These are phyloP conservation scores for Luperina nickerlii DNA, from an alignment of 2,888 invertebrate species.

Conservation along the genomic window DNA sequence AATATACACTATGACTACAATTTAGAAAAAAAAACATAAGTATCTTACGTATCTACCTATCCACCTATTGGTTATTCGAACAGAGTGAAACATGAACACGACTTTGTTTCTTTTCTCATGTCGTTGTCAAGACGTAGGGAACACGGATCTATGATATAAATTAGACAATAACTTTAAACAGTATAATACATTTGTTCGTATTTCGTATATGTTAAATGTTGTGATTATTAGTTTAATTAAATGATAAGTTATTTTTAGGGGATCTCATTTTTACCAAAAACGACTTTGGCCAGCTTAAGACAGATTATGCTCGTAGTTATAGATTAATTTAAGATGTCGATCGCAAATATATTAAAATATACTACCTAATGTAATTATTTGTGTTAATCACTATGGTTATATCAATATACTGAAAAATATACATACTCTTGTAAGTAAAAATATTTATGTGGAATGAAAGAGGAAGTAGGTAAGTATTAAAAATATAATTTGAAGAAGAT, in stretches of 20 bases:
- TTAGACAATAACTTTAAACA: constrained; percentile 81
- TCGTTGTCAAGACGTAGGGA: constrained; percentile 67
- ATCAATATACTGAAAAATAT: constrained; percentile 42
- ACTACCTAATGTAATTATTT: constrained; percentile 34
- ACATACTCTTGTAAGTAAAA: constrained; percentile 41
- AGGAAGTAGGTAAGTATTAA: constrained; percentile 32
- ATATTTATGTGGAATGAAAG: constrained; percentile 28
- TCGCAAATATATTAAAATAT: constrained; percentile 81
- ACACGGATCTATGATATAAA: constrained; percentile 63
- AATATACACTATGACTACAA: neutral
- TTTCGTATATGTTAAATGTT: constrained; percentile 77
- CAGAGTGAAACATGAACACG: constrained; percentile 37
- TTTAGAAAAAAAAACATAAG: neutral
- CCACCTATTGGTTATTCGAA: constrained; percentile 37
- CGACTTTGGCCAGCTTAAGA: constrained; percentile 84
- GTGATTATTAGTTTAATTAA: constrained; percentile 70
- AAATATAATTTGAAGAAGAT: constrained; percentile 40
- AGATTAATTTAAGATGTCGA: constrained; percentile 82
- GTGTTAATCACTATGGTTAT: constrained; percentile 36
- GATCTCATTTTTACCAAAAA: constrained; percentile 79
- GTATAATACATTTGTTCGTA: constrained; percentile 65
- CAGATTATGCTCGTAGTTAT: constrained; percentile 70
- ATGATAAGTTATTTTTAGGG: constrained; percentile 68
- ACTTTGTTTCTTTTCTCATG: constrained; percentile 46
- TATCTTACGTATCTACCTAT: neutral